phyloP scores from a whole-genome alignment of 2,797 vertebrate species.

The Enteromius radiatus region DNA sequence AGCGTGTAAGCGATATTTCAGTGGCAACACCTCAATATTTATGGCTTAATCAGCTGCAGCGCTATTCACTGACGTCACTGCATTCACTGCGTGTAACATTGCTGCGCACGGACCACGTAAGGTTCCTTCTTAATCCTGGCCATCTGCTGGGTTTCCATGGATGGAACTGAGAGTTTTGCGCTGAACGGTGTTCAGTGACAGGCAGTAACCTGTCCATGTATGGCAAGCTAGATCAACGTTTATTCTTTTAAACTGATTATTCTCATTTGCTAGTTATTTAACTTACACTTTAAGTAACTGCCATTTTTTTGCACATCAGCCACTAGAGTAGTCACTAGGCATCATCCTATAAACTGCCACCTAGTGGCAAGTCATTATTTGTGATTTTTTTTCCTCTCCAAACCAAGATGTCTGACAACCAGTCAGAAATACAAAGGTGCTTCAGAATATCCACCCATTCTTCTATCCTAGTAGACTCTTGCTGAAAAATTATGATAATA shows the following conservation, averaged over 20 bases:
- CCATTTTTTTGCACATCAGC: background rate
- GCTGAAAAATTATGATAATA: background rate
- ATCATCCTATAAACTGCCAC: background rate
- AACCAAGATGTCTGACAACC: background rate
- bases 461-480: background rate
- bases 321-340: background rate
- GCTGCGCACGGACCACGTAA: background rate
- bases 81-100: background rate
- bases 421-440: background rate
- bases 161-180: background rate
- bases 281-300: background rate
- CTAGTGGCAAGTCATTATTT: background rate
- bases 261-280: background rate
- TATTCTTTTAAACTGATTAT: background rate
- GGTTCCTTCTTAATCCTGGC: slow-evolving; percentile 16
- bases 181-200: background rate
- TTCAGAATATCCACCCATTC: background rate
- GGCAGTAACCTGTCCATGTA: background rate
- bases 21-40: background rate
- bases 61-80: background rate
- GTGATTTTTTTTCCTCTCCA: background rate
- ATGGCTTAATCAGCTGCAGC: slow-evolving; percentile 5
- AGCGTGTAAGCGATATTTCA: background rate
- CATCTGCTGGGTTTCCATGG: slow-evolving; percentile 20
- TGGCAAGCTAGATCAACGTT: background rate